These are phyloP conservation scores for Bradypodion pumilum DNA, from an alignment of 2,797 vertebrate species.

Conservation along the genomic window DNA sequence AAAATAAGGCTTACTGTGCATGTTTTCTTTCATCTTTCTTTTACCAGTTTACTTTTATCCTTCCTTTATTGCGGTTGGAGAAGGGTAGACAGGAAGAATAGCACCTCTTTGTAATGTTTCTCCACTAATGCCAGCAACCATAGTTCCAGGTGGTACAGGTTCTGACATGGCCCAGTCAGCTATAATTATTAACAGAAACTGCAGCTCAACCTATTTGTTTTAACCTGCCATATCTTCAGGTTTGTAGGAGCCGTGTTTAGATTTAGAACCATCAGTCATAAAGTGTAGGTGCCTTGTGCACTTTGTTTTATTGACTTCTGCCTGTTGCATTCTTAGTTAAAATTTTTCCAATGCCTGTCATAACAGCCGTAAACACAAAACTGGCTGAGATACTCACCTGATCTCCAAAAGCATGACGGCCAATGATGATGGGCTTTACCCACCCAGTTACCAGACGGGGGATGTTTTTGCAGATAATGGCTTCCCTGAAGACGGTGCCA, in stretches of 20 bases:
- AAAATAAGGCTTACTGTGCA: too few relatives aligned
- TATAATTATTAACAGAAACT: neutral
- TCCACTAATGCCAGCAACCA: neutral
- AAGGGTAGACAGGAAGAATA: neutral
- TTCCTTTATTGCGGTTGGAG: neutral
- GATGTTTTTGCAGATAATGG: constrained; percentile 97
- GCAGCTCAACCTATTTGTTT: neutral
- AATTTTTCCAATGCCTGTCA: neutral
- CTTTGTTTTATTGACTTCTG: neutral
- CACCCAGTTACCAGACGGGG: constrained; percentile 93
- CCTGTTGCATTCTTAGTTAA: neutral
- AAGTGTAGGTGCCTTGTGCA: neutral
- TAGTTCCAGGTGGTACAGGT: neutral
- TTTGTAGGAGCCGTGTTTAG: too few relatives aligned
- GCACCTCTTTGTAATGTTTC: neutral
- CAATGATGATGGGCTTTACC: constrained; percentile 96
- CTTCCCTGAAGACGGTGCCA: constrained; percentile 96
- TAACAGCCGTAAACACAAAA: neutral
- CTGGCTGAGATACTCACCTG: constrained; percentile 81
- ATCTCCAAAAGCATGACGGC: constrained; percentile 95
- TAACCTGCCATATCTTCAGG: neutral
- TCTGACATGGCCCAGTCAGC: neutral
- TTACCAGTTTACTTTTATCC: neutral
- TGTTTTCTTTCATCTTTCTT: too few relatives aligned
- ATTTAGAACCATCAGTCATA: neutral